Evolutionary conservation across 2,797 vertebrate species (phyloP), one percentile per base, ranked within the genome.

Genomic region (Diglossa cyanea): DNA sequence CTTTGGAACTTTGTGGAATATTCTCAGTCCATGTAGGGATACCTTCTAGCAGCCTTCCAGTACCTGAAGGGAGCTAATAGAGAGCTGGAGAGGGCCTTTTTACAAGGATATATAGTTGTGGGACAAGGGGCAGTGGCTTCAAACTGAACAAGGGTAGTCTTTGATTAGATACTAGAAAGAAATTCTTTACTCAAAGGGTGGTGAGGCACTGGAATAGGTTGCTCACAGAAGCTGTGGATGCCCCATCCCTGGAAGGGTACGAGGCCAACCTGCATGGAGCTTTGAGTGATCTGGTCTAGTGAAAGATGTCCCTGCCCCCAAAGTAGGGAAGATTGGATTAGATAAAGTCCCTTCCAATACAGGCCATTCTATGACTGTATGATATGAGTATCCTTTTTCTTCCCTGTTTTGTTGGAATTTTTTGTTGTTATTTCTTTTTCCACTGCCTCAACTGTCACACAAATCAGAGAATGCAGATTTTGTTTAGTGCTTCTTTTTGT

Each of bases 91-190:
- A 55, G 26, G 9, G 35, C 16, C 16, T 42, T 48, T 37, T 30
- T n/a, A 42, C 0, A 2, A n/a, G 37, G 13, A 24, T 2, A 15
- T 50, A 10, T 37, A 33, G n/a, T 18, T 7, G 3, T 55, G 31
- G 35, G 23, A 48, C 23, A 40, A 26, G 17, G 33, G 3, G 10
- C n/a, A 61, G 28, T 42, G 18, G n/a, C n/a, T 62, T 62, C 17
- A 68, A 75, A 37, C 3, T 11, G 31, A 61, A 54, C 0, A 0
- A 81, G 13, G 11, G 9, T 55, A 62, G 28, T 19, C 14, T 50
- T 70, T 62, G 28, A 48, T 54, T 15, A 55, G 48, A 21, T 28
- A 30, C 50, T 50, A 39, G 15, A 24, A 75, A 50, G 7, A 17
- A 75, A 62, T 55, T 50, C 31, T 55, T 70, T 62, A 30, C 11